Conservation (phyloP, 2,113 vertebrate genomes). For the Cephalopholis sonnerati region DNA sequence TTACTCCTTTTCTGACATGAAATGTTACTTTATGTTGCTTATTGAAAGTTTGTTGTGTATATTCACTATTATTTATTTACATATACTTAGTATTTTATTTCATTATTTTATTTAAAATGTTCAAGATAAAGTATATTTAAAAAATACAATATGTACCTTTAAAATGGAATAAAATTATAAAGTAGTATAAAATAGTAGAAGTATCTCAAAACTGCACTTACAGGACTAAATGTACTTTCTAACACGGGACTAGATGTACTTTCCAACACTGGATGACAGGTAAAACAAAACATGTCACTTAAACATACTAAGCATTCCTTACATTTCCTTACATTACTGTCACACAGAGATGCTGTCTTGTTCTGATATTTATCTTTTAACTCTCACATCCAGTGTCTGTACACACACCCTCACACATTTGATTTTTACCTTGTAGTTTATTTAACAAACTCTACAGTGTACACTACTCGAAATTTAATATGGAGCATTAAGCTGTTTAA, state of each 20-base stretch:
- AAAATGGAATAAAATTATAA: neutral
- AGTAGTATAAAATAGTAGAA: neutral
- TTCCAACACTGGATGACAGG: neutral
- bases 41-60: too few species aligned
- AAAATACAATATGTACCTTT: too few species aligned
- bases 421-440: neutral
- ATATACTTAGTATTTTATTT: too few species aligned
- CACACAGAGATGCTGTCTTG: neutral
- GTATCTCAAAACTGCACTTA: neutral
- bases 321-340: neutral
- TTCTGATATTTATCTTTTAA: neutral
- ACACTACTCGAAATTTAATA: neutral
- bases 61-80: too few species aligned
- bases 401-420: neutral
- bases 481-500: neutral
- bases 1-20: too few species aligned
- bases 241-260: neutral
- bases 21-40: too few species aligned
- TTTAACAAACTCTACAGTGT: neutral
- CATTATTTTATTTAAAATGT: too few species aligned
- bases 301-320: conserved; percentile 10
- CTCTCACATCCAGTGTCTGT: neutral
- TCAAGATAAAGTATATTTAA: too few species aligned
- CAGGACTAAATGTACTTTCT: neutral
- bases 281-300: neutral